A percentile compares a stretch with the other conserved stretches of the same genome.
Evolutionary conservation across 2,888 invertebrate species (phyloP).

Genomic region (Ptilodon capucinus): DNA sequence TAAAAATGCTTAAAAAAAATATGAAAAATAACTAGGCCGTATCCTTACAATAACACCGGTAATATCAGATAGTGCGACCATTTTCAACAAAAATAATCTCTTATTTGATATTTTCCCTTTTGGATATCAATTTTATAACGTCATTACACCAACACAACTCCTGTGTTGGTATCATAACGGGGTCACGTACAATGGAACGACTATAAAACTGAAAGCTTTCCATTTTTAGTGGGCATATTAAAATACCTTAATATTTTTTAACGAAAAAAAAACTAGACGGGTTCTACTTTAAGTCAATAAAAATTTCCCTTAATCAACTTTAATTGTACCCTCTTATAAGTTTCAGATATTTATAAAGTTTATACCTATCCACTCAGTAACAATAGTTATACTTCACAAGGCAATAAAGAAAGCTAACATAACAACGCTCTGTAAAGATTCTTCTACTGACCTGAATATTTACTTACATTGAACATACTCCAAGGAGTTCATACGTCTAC

Average conservation of each 20-base stretch:
- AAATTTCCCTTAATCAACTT: too few species aligned
- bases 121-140: neutral
- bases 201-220: constrained; percentile 38
- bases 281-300: neutral
- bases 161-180: constrained; percentile 14
- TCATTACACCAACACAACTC: constrained; percentile 20
- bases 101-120: neutral
- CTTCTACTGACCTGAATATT: neutral
- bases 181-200: constrained; percentile 31
- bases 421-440: too few species aligned
- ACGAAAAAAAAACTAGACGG: neutral
- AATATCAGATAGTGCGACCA: neutral
- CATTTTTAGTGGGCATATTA: constrained; percentile 22
- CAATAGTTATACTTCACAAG: too few species aligned
- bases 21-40: too few species aligned
- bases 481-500: constrained; percentile 16
- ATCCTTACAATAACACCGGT: too few species aligned
- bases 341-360: too few species aligned
- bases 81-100: neutral
- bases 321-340: too few species aligned
- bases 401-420: too few species aligned
- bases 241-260: neutral
- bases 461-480: neutral
- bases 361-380: too few species aligned
- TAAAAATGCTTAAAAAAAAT: too few species aligned